Conservation (phyloP, 1,140 invertebrate species). For the Hirudo medicinalis region DNA sequence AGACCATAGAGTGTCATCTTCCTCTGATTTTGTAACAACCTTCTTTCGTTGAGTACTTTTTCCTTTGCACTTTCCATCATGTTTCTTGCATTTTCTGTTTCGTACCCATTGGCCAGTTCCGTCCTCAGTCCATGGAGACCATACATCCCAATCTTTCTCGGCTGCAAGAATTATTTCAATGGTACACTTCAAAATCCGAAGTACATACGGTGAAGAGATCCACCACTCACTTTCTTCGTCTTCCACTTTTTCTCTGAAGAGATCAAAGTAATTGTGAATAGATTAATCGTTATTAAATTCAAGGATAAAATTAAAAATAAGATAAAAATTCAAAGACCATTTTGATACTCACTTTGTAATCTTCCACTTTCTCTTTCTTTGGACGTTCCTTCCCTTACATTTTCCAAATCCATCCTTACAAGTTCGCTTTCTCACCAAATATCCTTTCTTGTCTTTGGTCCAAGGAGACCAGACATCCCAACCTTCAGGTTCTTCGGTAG, state of each 20-base stretch:
- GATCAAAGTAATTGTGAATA: too few relatives aligned
- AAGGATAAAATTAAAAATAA: too few relatives aligned
- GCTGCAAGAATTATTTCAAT: neutral
- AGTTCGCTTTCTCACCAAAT: neutral
- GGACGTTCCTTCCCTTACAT: neutral
- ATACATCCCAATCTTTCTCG: neutral
- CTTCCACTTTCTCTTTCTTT: neutral
- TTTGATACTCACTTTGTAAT: too few relatives aligned
- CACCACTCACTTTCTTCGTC: too few relatives aligned
- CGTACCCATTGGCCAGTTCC: neutral
- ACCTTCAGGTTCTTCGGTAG: neutral
- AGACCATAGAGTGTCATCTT: neutral
- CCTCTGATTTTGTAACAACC: neutral
- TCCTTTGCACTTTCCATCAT: neutral
- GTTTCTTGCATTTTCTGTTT: constrained; percentile 4
- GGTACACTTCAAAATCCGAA: neutral
- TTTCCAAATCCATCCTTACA: neutral
- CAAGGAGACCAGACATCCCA: neutral
- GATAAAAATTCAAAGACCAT: too few relatives aligned
- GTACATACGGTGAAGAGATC: too few relatives aligned
- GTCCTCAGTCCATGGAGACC: constrained; percentile 3
- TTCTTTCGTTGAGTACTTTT: neutral
- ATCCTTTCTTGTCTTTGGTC: neutral
- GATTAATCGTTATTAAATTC: too few relatives aligned
- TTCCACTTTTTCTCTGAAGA: too few relatives aligned